Percentiles rank a stretch among this genome's conserved stretches.
Evolutionary conservation across 2,797 vertebrate genomes (phyloP).

Genomic region (Callimico goeldii): DNA sequence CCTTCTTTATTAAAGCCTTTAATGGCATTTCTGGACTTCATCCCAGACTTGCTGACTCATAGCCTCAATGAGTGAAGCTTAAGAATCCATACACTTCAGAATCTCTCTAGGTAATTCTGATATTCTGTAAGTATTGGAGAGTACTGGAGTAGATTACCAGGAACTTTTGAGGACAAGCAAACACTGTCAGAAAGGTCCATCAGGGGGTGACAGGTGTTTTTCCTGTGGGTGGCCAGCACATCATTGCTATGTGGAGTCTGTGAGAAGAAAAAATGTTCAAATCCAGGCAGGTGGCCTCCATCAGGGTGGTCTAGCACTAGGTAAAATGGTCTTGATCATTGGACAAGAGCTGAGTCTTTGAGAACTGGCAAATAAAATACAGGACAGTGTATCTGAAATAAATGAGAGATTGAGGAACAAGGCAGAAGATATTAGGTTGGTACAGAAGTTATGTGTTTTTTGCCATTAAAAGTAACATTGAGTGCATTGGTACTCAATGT

Average conservation of each 20-base stretch:
- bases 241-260: neutral
- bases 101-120: neutral
- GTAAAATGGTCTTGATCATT: neutral
- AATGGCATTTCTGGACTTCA: neutral
- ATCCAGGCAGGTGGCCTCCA: neutral
- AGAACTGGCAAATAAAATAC: neutral
- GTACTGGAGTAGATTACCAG: neutral
- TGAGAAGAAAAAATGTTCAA: constrained; percentile 15
- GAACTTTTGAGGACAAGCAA: neutral
- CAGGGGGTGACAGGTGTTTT: constrained; percentile 22
- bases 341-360: neutral
- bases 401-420: neutral
- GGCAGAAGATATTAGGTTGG: neutral
- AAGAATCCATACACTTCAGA: neutral
- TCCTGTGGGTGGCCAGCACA: neutral
- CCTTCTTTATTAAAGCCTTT: neutral
- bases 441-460: neutral
- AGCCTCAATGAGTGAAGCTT: neutral
- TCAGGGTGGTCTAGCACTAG: constrained; percentile 1
- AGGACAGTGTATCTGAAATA: neutral
- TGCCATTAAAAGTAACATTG: neutral
- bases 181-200: neutral
- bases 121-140: neutral
- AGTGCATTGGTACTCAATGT: neutral
- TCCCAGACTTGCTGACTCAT: neutral